A percentile compares a stretch with the other conserved stretches of the same genome.
Evolutionary conservation across 2,888 invertebrate species (phyloP).

Genomic region (Lymantria monacha): DNA sequence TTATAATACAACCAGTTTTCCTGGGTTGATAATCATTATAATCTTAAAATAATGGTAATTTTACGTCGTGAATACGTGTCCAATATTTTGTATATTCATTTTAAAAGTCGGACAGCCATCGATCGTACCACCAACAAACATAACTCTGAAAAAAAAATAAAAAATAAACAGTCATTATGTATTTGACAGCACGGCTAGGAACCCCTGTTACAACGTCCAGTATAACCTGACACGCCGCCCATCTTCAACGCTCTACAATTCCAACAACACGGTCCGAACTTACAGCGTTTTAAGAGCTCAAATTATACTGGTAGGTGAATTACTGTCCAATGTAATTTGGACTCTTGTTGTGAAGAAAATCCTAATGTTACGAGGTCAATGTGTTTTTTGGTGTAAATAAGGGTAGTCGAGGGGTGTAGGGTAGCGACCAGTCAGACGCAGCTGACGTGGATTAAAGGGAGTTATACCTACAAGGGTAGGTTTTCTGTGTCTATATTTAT

Average conservation of each 20-base stretch:
- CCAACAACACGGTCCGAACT: background rate
- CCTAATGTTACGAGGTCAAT: conserved; percentile 41
- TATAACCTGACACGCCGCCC: conserved; percentile 29
- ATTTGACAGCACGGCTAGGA: conserved; percentile 61
- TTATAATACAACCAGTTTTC: too few species aligned
- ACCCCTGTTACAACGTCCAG: conserved; percentile 42
- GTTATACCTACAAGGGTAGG: conserved; percentile 72
- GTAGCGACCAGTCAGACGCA: conserved; percentile 74
- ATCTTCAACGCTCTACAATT: conserved; percentile 10
- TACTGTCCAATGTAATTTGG: conserved; percentile 46
- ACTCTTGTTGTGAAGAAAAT: conserved; percentile 35
- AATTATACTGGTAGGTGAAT: background rate
- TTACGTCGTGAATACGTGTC: too few species aligned
- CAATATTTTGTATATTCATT: background rate
- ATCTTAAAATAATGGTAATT: too few species aligned
- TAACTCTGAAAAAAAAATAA: conserved; percentile 28
- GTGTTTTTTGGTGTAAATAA: conserved; percentile 51
- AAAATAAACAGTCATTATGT: conserved; percentile 58
- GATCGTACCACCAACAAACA: conserved; percentile 35
- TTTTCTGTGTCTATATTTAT: conserved; percentile 42
- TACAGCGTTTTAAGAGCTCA: conserved; percentile 3
- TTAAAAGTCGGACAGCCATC: conserved; percentile 22
- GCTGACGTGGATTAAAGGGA: conserved; percentile 79
- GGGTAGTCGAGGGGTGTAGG: conserved; percentile 51
- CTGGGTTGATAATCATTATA: too few species aligned